Evolutionary conservation across 2,888 invertebrate genomes (phyloP).

Genomic region (Rhaphigaster nebulosa): DNA sequence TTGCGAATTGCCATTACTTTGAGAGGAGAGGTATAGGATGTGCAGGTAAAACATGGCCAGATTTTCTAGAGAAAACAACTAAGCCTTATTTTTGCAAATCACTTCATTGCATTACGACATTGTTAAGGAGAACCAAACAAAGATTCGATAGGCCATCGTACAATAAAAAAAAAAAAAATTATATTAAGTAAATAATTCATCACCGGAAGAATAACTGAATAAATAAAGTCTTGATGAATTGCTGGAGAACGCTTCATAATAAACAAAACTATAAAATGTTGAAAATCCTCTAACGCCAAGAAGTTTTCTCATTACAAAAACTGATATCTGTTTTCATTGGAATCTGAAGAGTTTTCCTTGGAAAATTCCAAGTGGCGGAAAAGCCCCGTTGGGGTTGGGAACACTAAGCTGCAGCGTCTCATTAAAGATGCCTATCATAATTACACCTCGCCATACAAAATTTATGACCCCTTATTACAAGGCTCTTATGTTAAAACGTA

Average conservation of each 20-base stretch:
- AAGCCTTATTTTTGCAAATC: no score
- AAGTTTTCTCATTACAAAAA: neutral
- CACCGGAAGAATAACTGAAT: no score
- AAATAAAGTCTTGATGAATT: neutral
- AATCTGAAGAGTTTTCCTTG: neutral
- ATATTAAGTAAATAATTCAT: no score
- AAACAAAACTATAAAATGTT: neutral
- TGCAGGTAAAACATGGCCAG: no score
- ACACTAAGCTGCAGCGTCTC: neutral
- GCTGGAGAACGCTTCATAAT: neutral
- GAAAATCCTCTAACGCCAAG: neutral
- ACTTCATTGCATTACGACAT: no score
- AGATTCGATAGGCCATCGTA: no score
- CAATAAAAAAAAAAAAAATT: no score
- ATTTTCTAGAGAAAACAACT: no score
- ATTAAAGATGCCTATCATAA: constrained; percentile 28
- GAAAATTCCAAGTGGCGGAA: neutral
- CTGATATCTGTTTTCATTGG: constrained; percentile 2
- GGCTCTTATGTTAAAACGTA: neutral
- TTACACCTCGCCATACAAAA: constrained; percentile 3
- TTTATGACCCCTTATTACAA: constrained; percentile 25
- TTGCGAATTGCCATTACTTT: no score
- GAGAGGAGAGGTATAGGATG: no score
- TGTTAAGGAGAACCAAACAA: no score
- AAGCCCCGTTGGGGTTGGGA: neutral